Percentiles rank a stretch among this genome's conserved stretches.
Conservation (phyloP, 2,797 vertebrate species). For the Apogon hyalosoma region DNA sequence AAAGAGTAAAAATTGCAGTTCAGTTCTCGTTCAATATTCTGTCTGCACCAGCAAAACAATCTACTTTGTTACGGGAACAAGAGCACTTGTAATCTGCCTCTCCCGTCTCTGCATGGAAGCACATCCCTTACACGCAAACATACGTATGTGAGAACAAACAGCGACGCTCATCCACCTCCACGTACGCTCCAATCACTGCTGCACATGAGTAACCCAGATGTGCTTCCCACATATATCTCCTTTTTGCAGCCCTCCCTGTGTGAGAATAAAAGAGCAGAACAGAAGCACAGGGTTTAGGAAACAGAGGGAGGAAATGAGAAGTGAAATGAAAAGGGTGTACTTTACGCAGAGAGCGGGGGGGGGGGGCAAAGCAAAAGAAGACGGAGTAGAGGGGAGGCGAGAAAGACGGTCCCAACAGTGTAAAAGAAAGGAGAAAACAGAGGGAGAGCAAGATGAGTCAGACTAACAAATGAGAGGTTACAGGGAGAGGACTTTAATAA, state of each 20-base stretch:
- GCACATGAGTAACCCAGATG: slow-evolving; percentile 69
- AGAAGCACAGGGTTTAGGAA: slow-evolving; percentile 11
- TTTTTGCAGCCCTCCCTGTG: slow-evolving; percentile 33
- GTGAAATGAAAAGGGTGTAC: slow-evolving; percentile 1
- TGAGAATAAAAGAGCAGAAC: slow-evolving; percentile 36
- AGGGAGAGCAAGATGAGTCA: slow-evolving; percentile 37
- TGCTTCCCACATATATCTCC: slow-evolving; percentile 60
- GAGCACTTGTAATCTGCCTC: too few species aligned
- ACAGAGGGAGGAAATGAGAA: slow-evolving; percentile 14
- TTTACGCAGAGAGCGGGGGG: slow-evolving; percentile 4
- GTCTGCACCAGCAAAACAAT: too few species aligned
- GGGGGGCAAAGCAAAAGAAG: not conserved
- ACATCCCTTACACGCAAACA: slow-evolving; percentile 28
- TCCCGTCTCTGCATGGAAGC: slow-evolving; percentile 27
- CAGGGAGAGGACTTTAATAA: slow-evolving; percentile 45
- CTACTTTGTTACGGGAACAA: too few species aligned
- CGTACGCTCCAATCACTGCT: slow-evolving; percentile 49
- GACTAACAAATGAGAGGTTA: slow-evolving; percentile 37
- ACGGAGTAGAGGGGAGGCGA: slow-evolving; percentile 1
- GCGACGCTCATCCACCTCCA: slow-evolving; percentile 49
- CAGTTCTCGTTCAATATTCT: too few species aligned
- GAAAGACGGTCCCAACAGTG: slow-evolving; percentile 24
- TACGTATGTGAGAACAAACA: slow-evolving; percentile 26
- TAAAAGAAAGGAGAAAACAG: slow-evolving; percentile 6
- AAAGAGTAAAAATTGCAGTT: too few species aligned